Conservation (phyloP, 2,888 invertebrate species). For the Shargacucullia verbasci region DNA sequence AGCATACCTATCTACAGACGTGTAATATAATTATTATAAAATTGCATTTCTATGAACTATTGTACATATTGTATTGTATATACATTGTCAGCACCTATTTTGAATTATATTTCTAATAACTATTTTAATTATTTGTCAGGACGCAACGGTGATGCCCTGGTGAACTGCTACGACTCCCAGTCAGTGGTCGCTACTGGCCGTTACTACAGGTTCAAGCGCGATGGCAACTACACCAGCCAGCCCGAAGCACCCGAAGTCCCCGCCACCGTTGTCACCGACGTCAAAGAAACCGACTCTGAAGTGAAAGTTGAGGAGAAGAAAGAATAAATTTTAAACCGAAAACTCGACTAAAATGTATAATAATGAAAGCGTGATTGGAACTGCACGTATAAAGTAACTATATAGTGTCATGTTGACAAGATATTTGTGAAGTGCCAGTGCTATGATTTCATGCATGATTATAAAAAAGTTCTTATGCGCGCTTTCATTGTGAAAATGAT, state of each 20-base stretch:
- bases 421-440: slow-evolving; percentile 21
- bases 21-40: no score
- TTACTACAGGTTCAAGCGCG: slow-evolving; percentile 82
- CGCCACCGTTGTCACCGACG: slow-evolving; percentile 51
- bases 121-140: slow-evolving; percentile 76
- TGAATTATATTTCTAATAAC: no score
- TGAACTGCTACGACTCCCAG: slow-evolving; percentile 87
- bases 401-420: slow-evolving; percentile 51
- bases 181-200: slow-evolving; percentile 79
- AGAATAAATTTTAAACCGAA: slow-evolving; percentile 54
- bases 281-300: slow-evolving; percentile 43
- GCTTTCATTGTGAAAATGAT: slow-evolving; percentile 22
- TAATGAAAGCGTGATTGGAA: slow-evolving; percentile 30
- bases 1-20: no score
- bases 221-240: slow-evolving; percentile 70
- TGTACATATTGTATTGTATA: no score
- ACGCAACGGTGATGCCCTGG: slow-evolving; percentile 89
- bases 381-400: slow-evolving; percentile 6
- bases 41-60: no score
- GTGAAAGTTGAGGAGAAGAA: slow-evolving; percentile 50
- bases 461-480: slow-evolving; percentile 1
- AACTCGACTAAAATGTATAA: slow-evolving; percentile 26
- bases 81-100: no score
- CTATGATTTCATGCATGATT: slow-evolving; percentile 8
- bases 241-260: slow-evolving; percentile 43